Conservation (phyloP, 2,113 vertebrate species). For the Menura novaehollandiae region DNA sequence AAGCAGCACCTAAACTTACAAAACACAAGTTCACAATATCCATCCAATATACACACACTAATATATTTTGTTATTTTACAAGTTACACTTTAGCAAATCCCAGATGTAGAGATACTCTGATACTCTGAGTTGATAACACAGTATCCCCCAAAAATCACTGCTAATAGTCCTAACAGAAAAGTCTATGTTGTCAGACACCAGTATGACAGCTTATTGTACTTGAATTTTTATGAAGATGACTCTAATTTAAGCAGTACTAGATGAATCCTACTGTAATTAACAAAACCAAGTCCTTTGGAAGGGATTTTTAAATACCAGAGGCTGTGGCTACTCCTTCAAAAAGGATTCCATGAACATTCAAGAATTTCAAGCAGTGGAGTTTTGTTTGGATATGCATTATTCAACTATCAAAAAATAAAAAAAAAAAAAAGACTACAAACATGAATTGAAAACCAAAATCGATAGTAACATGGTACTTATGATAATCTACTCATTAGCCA, state of each 20-base stretch:
- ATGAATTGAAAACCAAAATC: not conserved
- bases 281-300: not conserved
- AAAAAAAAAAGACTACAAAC: not conserved
- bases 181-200: not conserved
- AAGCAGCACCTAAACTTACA: not conserved
- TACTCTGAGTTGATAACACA: not conserved
- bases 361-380: not conserved
- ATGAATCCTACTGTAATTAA: not conserved
- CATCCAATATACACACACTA: not conserved
- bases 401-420: not conserved
- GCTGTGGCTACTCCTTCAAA: not conserved
- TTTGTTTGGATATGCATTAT: not conserved
- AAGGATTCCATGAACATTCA: not conserved
- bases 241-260: not conserved
- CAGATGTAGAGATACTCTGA: not conserved
- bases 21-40: not conserved
- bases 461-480: not conserved
- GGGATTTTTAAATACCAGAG: not conserved
- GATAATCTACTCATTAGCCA: constrained; percentile 4
- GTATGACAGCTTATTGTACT: not conserved
- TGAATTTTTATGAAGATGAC: not conserved
- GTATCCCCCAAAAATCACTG: rapidly evolving
- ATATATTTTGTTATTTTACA: not conserved
- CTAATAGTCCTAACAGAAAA: not conserved
- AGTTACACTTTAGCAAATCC: not conserved